Conservation (phyloP, 1,140 invertebrate species). For the Rhopalosiphum maidis region DNA sequence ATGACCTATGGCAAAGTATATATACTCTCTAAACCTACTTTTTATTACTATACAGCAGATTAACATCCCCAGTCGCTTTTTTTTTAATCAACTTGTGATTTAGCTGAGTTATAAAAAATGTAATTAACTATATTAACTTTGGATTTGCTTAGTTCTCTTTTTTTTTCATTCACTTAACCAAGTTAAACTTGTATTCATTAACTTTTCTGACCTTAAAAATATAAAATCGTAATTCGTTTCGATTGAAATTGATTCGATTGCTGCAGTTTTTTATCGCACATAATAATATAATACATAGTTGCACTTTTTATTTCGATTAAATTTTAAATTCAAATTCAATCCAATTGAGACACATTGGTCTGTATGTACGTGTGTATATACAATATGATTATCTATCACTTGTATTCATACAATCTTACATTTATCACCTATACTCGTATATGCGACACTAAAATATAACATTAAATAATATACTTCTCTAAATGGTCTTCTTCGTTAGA, state of each 20-base stretch:
- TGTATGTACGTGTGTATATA: not conserved
- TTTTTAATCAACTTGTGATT: not conserved
- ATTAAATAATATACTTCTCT: not conserved
- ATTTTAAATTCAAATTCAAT: constrained; percentile 12
- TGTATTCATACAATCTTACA: not conserved
- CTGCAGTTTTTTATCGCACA: not conserved
- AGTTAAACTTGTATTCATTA: not conserved
- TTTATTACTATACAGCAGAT: not conserved
- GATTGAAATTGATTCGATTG: not conserved
- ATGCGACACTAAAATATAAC: not conserved
- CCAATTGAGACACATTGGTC: not conserved
- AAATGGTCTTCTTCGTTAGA: not conserved
- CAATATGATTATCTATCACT: not conserved
- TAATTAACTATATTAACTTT: not conserved
- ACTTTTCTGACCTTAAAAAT: not conserved
- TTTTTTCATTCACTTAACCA: not conserved
- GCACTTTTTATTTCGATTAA: not conserved
- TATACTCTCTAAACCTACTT: not conserved
- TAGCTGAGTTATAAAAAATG: not conserved
- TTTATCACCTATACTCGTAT: not conserved
- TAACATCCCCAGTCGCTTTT: not conserved
- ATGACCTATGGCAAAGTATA: not conserved
- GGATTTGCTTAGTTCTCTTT: not conserved
- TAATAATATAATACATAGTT: constrained; percentile 4
- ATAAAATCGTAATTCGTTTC: not conserved